Base-by-base conservation (phyloP, 2,797 vertebrate species). In the Echiichthys vipera region DNA sequence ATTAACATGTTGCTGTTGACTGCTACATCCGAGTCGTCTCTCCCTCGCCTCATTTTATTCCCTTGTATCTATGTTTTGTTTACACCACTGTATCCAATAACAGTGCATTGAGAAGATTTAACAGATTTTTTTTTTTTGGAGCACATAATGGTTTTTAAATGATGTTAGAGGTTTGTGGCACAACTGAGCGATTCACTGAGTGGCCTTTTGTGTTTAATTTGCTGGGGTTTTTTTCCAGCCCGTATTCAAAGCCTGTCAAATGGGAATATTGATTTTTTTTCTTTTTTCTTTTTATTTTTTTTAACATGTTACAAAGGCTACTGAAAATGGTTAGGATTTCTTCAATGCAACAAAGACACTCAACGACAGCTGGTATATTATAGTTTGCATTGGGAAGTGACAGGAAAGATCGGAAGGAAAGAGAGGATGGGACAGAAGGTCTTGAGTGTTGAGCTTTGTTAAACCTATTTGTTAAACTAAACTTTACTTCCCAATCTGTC, bases 71-170 rank as follows among this genome's bases (percentile, higher is more conserved):
- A 4, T 49, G 15, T 49, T 67, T 73, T 81, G 71, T 84, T 85
- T 85, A 80, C 34, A n/a, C 51, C 51, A 17, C 65, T 0, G 66
- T 78, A 64, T 87, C 81, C 74, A 87, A 76, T 75, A 73, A 78
- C 80, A 73, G 50, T 10, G 27, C 13, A n/a, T n/a, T n/a, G 20
- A 68, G 22, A 39, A 76, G 56, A 59, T 75, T 58, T 59, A 22
- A 58, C 57, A 69, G 59, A 73, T 67, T n/a, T 36, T 17, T 77
- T n/a, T 53, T 67, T 20, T 77, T 77, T 69, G 55, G 27, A 59
- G 67, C 51, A 50, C 71, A 46, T 59, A 54, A 40, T 70, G 71
- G 64, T 49, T 84, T n/a, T 84, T 65, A 66, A 72, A 77, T 70
- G 4, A 66, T 57, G 62, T 56, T 69, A 37, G 58, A 83, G 55